Evolutionary conservation across 2,888 invertebrate species (phyloP), one percentile per base, ranked within the genome.

Genomic region (Lottia scabra): DNA sequence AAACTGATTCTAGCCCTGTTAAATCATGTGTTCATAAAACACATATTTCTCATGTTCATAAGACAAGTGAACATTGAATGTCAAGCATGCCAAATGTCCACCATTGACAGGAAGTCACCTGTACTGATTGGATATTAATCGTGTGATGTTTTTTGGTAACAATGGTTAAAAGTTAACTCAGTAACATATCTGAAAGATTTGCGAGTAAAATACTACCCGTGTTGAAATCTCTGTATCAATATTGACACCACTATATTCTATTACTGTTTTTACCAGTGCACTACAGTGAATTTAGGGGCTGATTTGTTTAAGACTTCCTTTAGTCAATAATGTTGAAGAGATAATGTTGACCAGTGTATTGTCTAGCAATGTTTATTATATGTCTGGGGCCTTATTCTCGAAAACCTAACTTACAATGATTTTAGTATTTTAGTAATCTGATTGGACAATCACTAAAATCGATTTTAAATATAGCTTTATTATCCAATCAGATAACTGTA

Each of bases 241-340:
- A 56, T 56, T 56, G 56, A 56, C 56, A 2, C 19, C 19, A 19
- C 19, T 23, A 56, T 56, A 56, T 56, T 56, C 56, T 56, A 56
- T 23, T 56, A 56, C 19, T 56, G 56, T 56, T 56, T 56, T 19
- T 13, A 56, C 19, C 56, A 13, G 56, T 56, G 38, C 10, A 56
- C 19, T 56, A 56, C 56, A 56, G 56, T 56, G 56, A 56, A 56
- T 56, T 56, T 56, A 56, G 56, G 56, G 19, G 56, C 19, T 56
- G 56, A 56, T 56, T 56, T 56, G 56, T 13, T 56, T 56, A 56
- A 56, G 56, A 56, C 56, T 56, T 56, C 56, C 56, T 23, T 56
- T 56, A 23, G 56, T 56, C 19, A 56, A 56, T 56, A 56, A 23
- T 23, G 23, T 23, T 56, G 56, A 23, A 23, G 23, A 23, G 56